Conservation (phyloP, 1,140 invertebrate species). For the Drosophila melanica region DNA sequence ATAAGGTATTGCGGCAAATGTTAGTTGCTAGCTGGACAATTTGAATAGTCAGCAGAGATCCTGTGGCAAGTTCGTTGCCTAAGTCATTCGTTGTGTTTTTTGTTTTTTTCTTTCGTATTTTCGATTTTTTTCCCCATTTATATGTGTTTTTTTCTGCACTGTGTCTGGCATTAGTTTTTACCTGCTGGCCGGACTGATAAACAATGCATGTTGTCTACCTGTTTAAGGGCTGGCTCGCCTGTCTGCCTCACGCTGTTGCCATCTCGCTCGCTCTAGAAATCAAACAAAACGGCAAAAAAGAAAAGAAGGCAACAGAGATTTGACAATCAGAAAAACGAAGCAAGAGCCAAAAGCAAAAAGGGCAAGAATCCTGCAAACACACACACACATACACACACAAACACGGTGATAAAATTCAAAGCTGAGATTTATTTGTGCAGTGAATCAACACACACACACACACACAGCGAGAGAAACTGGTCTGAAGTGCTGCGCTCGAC, state of each 20-base stretch:
- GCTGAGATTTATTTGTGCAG: conserved; percentile 80
- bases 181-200: conserved; percentile 61
- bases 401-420: conserved; percentile 67
- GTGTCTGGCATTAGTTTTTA: conserved; percentile 70
- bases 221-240: conserved; percentile 51
- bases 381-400: conserved; percentile 21
- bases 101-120: conserved; percentile 3
- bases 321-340: conserved; percentile 71
- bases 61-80: conserved; percentile 45
- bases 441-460: conserved; percentile 68
- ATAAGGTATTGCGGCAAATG: conserved; percentile 10
- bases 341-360: conserved; percentile 45
- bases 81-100: conserved; percentile 45
- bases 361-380: conserved; percentile 63
- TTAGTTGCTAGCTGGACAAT: conserved; percentile 14
- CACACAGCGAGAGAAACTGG: conserved; percentile 52
- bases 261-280: conserved; percentile 9
- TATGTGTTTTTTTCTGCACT: conserved; percentile 8
- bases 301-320: conserved; percentile 46
- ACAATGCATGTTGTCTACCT: conserved; percentile 75
- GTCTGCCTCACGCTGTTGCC: background rate
- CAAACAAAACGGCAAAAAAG: conserved; percentile 19
- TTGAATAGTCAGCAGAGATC: conserved; percentile 13
- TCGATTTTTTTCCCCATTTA: background rate
- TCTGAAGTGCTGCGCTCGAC: conserved; percentile 75